Percentiles rank a stretch among this genome's conserved stretches.
phyloP scores from a whole-genome alignment of 2,113 vertebrate species.

The Chloropsis hardwickii region DNA sequence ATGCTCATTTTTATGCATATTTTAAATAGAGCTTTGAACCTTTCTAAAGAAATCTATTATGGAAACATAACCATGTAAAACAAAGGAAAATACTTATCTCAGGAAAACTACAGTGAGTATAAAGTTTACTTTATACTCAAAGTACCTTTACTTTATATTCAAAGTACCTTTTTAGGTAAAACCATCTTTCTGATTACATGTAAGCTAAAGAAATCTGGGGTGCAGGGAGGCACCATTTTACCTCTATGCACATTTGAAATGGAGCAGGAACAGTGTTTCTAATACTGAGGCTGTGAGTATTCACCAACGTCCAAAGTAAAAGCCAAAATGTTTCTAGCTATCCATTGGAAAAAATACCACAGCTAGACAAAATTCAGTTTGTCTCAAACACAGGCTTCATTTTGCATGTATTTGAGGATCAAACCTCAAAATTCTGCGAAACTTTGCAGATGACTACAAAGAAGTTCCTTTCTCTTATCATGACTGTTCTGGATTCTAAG shows the following conservation, averaged over 20 bases:
- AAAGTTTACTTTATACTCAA: background rate
- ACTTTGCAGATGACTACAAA: background rate
- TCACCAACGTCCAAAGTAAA: background rate
- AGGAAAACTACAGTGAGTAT: background rate
- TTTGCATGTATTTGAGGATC: background rate
- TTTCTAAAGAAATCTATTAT: background rate
- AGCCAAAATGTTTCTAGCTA: background rate
- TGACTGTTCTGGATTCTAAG: background rate
- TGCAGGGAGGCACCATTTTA: background rate
- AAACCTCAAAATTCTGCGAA: background rate
- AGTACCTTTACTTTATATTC: background rate
- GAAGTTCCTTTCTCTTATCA: background rate
- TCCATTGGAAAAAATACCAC: background rate
- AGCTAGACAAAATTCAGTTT: background rate
- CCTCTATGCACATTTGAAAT: background rate
- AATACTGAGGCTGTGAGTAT: background rate
- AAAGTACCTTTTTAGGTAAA: background rate
- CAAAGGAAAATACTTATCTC: background rate
- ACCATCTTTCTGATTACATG: background rate
- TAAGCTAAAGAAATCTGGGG: background rate
- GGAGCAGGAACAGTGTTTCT: background rate
- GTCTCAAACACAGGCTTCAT: background rate
- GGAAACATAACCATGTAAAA: background rate
- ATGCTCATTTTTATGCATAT: background rate
- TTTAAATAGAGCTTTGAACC: background rate